Evolutionary conservation across 2,113 vertebrate genomes (phyloP).

Genomic region (Passer montanus): DNA sequence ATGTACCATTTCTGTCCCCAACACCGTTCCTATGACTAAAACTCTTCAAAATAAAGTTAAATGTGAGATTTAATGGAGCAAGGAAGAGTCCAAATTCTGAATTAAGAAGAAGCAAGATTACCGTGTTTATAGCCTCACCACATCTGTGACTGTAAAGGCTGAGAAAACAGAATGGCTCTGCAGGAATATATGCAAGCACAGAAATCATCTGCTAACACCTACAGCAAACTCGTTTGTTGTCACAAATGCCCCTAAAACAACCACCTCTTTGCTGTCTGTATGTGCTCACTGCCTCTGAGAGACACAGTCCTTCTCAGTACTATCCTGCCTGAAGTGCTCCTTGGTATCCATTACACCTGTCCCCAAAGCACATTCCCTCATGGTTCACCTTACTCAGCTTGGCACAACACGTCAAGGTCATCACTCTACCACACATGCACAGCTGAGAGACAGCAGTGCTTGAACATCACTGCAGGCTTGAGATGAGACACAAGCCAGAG

Average conservation of each 20-base stretch:
- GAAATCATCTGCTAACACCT: neutral
- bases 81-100: slow-evolving; percentile 4
- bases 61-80: slow-evolving; percentile 21
- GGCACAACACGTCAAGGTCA: neutral
- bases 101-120: slow-evolving; percentile 1
- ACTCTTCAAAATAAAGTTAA: slow-evolving; percentile 40
- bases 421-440: too few species aligned
- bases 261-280: neutral
- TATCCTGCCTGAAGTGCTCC: neutral
- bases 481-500: neutral
- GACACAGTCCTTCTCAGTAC: neutral
- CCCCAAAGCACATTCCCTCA: neutral
- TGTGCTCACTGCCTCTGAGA: neutral
- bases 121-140: neutral
- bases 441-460: neutral
- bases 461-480: neutral
- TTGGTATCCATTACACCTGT: neutral
- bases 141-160: slow-evolving; percentile 19
- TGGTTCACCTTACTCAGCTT: neutral
- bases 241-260: neutral
- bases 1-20: slow-evolving; percentile 39
- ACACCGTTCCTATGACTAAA: neutral
- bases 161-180: neutral
- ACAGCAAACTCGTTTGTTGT: neutral
- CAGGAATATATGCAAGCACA: neutral